phyloP scores from a whole-genome alignment of 30 jellyfish, hydroid and myxozoan genomes.

The Rhopilema esculentum region DNA sequence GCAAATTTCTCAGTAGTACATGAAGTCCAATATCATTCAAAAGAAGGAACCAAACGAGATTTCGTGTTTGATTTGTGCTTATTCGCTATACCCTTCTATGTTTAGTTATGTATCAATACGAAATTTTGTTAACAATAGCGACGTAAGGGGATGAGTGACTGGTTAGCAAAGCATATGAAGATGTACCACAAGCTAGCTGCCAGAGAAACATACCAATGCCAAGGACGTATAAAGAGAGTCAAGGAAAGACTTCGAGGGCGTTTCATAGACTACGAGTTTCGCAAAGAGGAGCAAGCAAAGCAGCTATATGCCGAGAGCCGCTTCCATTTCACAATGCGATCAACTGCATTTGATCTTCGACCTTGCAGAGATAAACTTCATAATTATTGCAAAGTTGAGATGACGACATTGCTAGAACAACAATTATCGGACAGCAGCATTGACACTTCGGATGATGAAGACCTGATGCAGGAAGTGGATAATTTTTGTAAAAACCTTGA shows the following conservation, averaged over 20 bases:
- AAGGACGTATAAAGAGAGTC: slow-evolving; percentile 44
- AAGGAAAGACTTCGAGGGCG: slow-evolving; percentile 36
- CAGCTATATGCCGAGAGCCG: slow-evolving; percentile 23
- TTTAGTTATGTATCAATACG: neutral
- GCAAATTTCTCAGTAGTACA: too few relatives aligned
- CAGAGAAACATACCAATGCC: slow-evolving; percentile 43
- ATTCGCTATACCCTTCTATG: neutral
- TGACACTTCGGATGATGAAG: slow-evolving; percentile 63
- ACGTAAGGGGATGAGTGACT: neutral
- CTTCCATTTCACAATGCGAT: neutral
- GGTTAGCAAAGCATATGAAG: slow-evolving; percentile 15
- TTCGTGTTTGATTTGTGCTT: too few relatives aligned
- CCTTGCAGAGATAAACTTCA: neutral
- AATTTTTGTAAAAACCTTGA: slow-evolving; percentile 11
- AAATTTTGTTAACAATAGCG: neutral
- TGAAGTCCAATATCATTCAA: too few relatives aligned
- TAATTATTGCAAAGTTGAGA: neutral
- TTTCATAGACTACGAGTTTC: slow-evolving; percentile 32
- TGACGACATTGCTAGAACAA: neutral
- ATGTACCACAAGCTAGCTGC: slow-evolving; percentile 33
- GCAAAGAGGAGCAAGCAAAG: slow-evolving; percentile 9
- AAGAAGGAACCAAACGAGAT: too few relatives aligned
- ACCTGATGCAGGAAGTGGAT: slow-evolving; percentile 34
- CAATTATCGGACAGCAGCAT: slow-evolving; percentile 21
- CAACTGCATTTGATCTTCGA: neutral